phyloP scores from a whole-genome alignment of 2,797 vertebrate genomes.

The Hylomyscus alleni region DNA sequence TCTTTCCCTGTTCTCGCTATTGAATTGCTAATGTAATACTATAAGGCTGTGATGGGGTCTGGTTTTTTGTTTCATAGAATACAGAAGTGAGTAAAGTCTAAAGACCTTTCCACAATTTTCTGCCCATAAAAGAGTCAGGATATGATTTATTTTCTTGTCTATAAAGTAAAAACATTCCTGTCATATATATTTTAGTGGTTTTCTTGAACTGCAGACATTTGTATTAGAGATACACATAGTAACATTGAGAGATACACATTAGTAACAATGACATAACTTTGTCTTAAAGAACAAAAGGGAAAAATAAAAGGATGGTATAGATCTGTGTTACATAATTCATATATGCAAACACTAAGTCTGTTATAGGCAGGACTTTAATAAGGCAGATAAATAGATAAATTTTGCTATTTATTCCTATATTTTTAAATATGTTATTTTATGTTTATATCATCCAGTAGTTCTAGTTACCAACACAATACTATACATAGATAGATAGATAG shows the following conservation, averaged over 20 bases:
- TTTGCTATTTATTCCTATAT: background rate
- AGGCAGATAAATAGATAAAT: background rate
- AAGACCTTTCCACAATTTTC: background rate
- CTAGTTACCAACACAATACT: background rate
- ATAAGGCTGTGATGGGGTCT: background rate
- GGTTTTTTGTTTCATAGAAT: background rate
- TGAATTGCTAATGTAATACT: background rate
- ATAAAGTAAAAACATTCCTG: background rate
- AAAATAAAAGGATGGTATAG: background rate
- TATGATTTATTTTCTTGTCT: background rate
- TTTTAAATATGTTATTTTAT: background rate
- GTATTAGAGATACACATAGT: background rate
- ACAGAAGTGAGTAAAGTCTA: background rate
- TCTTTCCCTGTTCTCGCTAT: background rate
- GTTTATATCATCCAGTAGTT: background rate
- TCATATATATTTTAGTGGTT: background rate
- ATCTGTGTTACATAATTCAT: background rate
- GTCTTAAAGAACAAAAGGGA: background rate
- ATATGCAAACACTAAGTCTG: too few relatives aligned
- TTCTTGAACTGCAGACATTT: background rate
- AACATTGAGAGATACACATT: background rate
- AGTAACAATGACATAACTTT: background rate
- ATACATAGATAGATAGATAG: too few relatives aligned
- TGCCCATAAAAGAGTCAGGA: background rate
- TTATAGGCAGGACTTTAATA: background rate